phyloP scores from a whole-genome alignment of 2,797 vertebrate species.

The Huso huso region DNA sequence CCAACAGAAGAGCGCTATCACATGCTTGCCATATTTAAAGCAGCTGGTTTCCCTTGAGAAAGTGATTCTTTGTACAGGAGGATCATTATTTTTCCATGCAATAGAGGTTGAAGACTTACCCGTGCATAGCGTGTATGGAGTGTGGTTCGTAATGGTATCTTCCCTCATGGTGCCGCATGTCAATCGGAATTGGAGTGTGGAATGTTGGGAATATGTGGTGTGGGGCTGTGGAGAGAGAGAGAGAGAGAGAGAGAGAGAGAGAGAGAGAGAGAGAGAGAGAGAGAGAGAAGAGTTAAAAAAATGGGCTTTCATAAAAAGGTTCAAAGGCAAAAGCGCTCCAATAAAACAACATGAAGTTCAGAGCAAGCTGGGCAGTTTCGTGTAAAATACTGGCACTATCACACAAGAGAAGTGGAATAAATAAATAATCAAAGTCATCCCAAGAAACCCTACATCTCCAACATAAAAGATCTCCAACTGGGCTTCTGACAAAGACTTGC shows the following conservation, averaged over 20 bases:
- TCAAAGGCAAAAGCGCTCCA: conserved; percentile 59
- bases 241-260: no score
- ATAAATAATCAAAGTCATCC: conserved; percentile 92
- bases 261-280: conserved; percentile 15
- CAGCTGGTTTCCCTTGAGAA: no score
- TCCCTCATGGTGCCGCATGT: conserved; percentile 94
- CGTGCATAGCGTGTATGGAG: conserved; percentile 80
- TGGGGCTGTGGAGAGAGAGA: conserved; percentile 57
- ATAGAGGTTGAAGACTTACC: conserved; percentile 62
- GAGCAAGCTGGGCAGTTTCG: conserved; percentile 59
- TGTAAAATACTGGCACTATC: conserved; percentile 69
- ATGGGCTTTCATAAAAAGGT: conserved; percentile 33
- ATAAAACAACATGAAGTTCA: conserved; percentile 72
- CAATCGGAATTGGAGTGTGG: conserved; percentile 87
- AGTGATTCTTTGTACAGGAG: no score
- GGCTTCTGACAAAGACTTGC: conserved; percentile 87
- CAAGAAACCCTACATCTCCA: conserved; percentile 80
- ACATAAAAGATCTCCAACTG: conserved; percentile 88
- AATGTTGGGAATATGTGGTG: conserved; percentile 88
- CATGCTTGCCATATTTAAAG: no score
- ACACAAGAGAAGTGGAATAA: conserved; percentile 79
- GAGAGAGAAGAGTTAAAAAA: conserved; percentile 31
- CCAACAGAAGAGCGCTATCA: no score
- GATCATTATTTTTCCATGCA: no score
- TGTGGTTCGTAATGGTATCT: conserved; percentile 93